Evolutionary conservation across 2,888 invertebrate species (phyloP).

Genomic region (Phytoseiulus persimilis): DNA sequence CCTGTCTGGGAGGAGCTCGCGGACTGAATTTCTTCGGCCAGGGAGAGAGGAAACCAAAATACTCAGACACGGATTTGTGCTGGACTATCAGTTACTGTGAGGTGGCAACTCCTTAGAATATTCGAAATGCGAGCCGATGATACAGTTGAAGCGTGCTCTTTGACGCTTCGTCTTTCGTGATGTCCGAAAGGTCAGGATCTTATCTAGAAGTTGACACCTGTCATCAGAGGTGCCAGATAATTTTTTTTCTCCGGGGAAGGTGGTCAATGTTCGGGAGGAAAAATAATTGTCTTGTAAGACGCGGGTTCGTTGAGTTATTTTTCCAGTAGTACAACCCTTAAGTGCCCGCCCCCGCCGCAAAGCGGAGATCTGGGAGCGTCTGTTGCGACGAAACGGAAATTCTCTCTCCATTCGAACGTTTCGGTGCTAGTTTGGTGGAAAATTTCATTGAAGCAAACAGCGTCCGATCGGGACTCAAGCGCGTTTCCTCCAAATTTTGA

Average conservation of each 20-base stretch:
- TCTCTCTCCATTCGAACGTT: no score
- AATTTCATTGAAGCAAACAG: no score
- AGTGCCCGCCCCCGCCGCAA: no score
- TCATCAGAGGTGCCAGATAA: not conserved
- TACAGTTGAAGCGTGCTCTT: not conserved
- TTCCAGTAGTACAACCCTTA: no score
- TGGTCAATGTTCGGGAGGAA: no score
- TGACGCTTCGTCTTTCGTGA: not conserved
- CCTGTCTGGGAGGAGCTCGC: not conserved
- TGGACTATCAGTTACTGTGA: not conserved
- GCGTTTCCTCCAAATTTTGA: no score
- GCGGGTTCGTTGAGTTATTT: no score
- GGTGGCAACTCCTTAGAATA: not conserved
- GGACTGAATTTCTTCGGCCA: not conserved
- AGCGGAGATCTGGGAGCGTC: no score
- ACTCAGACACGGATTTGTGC: not conserved
- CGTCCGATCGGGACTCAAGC: no score
- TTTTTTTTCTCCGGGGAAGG: not conserved
- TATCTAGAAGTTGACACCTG: not conserved
- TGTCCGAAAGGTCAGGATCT: not conserved
- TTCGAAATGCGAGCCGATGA: not conserved
- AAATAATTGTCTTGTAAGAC: no score
- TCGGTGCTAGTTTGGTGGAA: no score
- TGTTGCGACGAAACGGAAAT: no score
- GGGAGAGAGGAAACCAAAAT: not conserved